Evolutionary conservation across 2,888 invertebrate species (phyloP), one percentile per base, ranked within the genome.

Genomic region (Artemia sinica): DNA sequence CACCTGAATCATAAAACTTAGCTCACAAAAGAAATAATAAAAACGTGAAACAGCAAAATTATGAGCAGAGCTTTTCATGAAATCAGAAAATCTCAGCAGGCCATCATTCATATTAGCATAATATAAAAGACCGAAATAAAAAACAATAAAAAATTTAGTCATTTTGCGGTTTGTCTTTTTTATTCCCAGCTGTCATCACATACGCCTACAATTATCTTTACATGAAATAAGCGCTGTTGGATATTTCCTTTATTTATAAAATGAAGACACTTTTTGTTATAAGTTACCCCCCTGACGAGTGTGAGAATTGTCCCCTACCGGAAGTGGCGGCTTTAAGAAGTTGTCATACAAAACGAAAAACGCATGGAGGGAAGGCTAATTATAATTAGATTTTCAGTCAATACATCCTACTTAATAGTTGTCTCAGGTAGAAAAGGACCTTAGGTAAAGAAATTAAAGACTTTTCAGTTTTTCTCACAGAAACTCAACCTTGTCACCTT

Each of bases 121-220:
- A 28, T 28, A 28, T 28, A 28, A 28, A 28, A 28, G 28, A 28
- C 28, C 28, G 28, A 28, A 28, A 28, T 28, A 28, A 28, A 28
- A 28, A 28, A 28, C 28, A 28, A 28, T 10, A 18, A 58, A n/a
- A 9, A 58, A 10, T 58, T 58, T 58, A 58, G 58, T 58, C 58
- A 58, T 10, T 58, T 58, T 18, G 58, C 10, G 11, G 58, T 18
- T 58, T 58, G n/a, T 8, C 58, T 18, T 58, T 58, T 58, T 58
- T 18, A 14, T 18, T 58, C 18, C 58, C 58, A 58, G 14, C 18
- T 14, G 58, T 58, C 58, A 58, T 18, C 58, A 58, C 58, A 58
- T 58, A 58, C 58, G 58, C 58, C 58, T 58, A 58, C 18, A 58
- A 58, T 58, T 58, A 58, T 58, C 58, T 18, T 14, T 14, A n/a